phyloP scores from a whole-genome alignment of 2,113 vertebrate genomes.

The Siniperca chuatsi region DNA sequence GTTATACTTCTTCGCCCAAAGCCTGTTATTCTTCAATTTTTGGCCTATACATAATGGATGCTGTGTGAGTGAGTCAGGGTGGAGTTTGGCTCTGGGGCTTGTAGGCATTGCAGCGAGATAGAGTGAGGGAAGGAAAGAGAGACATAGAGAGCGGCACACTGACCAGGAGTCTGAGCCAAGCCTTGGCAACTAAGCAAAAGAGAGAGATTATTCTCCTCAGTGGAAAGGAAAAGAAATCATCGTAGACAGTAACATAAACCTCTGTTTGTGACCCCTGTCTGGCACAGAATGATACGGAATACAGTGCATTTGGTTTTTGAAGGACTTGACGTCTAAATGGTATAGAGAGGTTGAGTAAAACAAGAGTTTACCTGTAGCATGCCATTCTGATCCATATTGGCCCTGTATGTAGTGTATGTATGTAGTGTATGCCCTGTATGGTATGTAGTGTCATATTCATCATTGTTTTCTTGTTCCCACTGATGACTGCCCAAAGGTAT shows the following conservation, averaged over 20 bases:
- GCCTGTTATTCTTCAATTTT: constrained; percentile 79
- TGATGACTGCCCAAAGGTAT: background rate
- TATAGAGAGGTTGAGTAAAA: background rate
- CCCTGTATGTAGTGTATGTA: no score
- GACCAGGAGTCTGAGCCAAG: constrained; percentile 71
- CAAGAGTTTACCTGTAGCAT: background rate
- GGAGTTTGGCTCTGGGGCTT: constrained; percentile 73
- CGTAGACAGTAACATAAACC: constrained; percentile 41
- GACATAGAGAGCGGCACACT: constrained; percentile 60
- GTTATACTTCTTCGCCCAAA: constrained; percentile 69
- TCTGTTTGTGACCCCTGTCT: constrained; percentile 49
- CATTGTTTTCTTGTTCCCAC: background rate
- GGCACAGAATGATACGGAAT: constrained; percentile 37
- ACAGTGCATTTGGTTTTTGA: constrained; percentile 22
- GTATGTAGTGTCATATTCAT: background rate
- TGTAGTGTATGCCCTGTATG: background rate
- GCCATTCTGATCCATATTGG: constrained; percentile 9
- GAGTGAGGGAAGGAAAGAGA: constrained; percentile 53
- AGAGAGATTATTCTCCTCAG: constrained; percentile 63
- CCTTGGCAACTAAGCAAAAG: constrained; percentile 74
- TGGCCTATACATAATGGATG: constrained; percentile 84
- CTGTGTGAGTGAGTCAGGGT: constrained; percentile 74
- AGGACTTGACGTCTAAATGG: constrained; percentile 1
- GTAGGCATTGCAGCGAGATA: constrained; percentile 70
- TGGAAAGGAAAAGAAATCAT: constrained; percentile 60